These are phyloP conservation scores for Poecilia latipinna DNA, from an alignment of 2,113 vertebrate species.

Conservation along the genomic window DNA sequence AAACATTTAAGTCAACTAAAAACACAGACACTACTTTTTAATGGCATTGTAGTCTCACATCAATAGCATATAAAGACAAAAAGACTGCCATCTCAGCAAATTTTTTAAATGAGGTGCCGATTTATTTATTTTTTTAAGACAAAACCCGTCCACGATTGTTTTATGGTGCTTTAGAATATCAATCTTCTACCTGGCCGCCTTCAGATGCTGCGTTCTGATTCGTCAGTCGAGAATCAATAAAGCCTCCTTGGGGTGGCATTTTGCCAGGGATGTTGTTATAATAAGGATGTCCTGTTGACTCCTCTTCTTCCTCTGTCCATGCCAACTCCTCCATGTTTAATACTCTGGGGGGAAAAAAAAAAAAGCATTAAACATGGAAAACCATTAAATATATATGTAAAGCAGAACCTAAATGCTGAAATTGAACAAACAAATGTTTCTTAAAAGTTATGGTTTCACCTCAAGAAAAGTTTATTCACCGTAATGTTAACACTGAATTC, in stretches of 20 bases:
- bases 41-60: background rate
- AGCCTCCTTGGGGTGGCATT: constrained; percentile 88
- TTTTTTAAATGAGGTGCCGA: background rate
- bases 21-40: background rate
- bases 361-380: too few species aligned
- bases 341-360: constrained; percentile 75
- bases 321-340: constrained; percentile 91
- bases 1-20: background rate
- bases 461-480: background rate
- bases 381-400: too few species aligned
- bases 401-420: too few species aligned
- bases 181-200: constrained; percentile 78
- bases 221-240: constrained; percentile 86
- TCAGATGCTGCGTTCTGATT: constrained; percentile 79
- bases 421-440: background rate
- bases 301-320: constrained; percentile 90
- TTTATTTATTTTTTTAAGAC: background rate
- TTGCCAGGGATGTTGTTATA: constrained; percentile 96
- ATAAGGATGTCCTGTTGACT: constrained; percentile 87
- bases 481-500: background rate
- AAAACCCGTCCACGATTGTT: background rate
- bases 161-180: background rate
- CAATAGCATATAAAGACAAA: background rate
- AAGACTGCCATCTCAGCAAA: background rate
- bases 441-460: background rate